Base-by-base conservation (phyloP, 2,797 vertebrate species). In the Mus spretus region DNA sequence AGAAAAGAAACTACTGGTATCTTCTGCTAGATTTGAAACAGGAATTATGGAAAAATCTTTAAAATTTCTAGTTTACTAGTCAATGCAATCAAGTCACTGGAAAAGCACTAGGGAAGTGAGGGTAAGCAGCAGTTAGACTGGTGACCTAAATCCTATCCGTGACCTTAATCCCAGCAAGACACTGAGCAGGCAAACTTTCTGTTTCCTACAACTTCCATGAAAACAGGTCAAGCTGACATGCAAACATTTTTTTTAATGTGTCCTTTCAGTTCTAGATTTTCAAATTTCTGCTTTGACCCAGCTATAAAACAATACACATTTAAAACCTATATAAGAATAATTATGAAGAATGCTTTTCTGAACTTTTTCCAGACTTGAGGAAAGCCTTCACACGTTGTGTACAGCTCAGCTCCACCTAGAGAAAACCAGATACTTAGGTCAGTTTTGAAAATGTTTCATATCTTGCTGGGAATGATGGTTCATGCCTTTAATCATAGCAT, bases 211-310 rank as follows among this genome's bases (percentile, higher is more conserved):
- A 6, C 55, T 7, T 34, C 63, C 61, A 31, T 31, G 24, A 87
- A 86, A 4, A 15, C 24, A 55, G 1, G 8, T 85, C 74, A 17
- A 0, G 1, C 13, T 34, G 20, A 74, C 31, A 17, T 50, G 37
- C 34, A 28, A 55, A n/a, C 14, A 26, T 50, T 50, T 6, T 53
- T n/a, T 80, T 91, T 7, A 40, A 40, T 50, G 82, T 4, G 17
- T 40, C 28, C 89, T 81, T 93, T 50, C 74, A 92, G 78, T 86
- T 93, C 40, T 67, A 86, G 24, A 92, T 89, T 89, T 91, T 80
- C 90, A 91, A 63, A 91, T 28, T 81, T 70, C 19, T 1, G 55
- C 17, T 79, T 57, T 34, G 28, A 93, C 7, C n/a, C 47, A 70
- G 20, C 87, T 34, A 74, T 11, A 91, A 95, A 91, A 77, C 53